Percentiles rank a stretch among this genome's conserved stretches.
Evolutionary conservation across 2,888 invertebrate genomes (phyloP).

Genomic region (Polyploca ridens): DNA sequence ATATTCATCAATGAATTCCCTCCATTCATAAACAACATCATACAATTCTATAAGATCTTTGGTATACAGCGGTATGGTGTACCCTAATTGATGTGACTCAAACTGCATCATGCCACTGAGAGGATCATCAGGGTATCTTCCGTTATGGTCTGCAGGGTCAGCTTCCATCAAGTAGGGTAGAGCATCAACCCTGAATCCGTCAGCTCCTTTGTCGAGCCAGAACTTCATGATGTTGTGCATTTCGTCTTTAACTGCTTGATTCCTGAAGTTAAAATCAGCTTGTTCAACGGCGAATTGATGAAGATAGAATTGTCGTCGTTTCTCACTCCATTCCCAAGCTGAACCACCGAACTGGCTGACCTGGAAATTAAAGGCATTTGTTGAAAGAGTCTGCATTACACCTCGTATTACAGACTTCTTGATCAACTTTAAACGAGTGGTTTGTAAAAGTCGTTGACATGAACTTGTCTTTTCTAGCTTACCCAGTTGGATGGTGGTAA

Average conservation of each 20-base stretch:
- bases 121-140: conserved; percentile 80
- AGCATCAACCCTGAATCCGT: conserved; percentile 90
- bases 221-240: conserved; percentile 86
- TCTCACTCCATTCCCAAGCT: conserved; percentile 88
- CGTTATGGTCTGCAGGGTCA: conserved; percentile 62
- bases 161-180: conserved; percentile 85
- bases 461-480: conserved; percentile 19
- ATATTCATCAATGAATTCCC: conserved; percentile 81
- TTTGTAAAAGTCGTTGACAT: no score
- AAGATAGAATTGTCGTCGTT: conserved; percentile 87
- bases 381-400: no score
- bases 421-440: no score
- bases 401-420: conserved; percentile 1
- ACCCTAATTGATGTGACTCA: conserved; percentile 80
- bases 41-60: conserved; percentile 85
- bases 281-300: conserved; percentile 87
- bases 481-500: conserved; percentile 84
- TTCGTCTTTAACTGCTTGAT: conserved; percentile 80
- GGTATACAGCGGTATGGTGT: conserved; percentile 85
- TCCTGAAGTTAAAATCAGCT: conserved; percentile 89
- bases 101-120: conserved; percentile 67
- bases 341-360: conserved; percentile 85
- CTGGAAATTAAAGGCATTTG: conserved; percentile 42
- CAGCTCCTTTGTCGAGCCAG: conserved; percentile 90
- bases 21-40: conserved; percentile 83